Evolutionary conservation across 2,797 vertebrate species (phyloP), one percentile per base, ranked within the genome.

Genomic region (Sebastes matsubarae): DNA sequence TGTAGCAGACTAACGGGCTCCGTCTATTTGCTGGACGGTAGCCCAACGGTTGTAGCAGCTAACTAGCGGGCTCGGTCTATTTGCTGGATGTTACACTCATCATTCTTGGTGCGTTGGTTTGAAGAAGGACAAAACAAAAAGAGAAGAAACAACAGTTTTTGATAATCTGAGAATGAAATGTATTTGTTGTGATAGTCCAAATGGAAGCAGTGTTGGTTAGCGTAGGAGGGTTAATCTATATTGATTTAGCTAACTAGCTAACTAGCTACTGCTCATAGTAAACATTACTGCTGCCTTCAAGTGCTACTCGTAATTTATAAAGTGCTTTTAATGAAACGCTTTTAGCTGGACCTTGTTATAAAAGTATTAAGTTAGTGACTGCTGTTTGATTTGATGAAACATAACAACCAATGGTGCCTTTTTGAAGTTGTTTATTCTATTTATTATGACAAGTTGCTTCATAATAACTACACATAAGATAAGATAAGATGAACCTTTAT

Each of bases 241-340:
- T 61, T 60, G 8, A 57, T 22, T 8, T 9, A 57, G 75, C 27
- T 11, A 18, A 27, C 34, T 60, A 38, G 14, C 30, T 52, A 52
- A 29, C 24, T 20, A 50, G 38, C 55, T 59, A 1, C n/a, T 20
- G 54, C 66, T 71, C 1, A 77, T 4, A 18, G 75, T 81, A 75
- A 81, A 89, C 58, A 83, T 11, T 29, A 72, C 34, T 64, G 72
- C 20, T 74, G 68, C 77, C 27, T 80, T 71, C 32, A 81, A 0
- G 61, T 36, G 54, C 60, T 64, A 20, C 13, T 79, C 24, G 77
- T 36, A 52, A 57, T 27, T 6, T 68, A 1, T 3, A 11, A 22
- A 3, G 11, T 24, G 3, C 1, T 24, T 13, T 38, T 4, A 11
- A 10, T 11, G 6, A 55, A 24, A 46, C 5, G 7, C 10, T 20